Percentiles rank a stretch among this genome's conserved stretches.
phyloP scores from a whole-genome alignment of 2,888 invertebrate genomes.

The Onchidella celtica region DNA sequence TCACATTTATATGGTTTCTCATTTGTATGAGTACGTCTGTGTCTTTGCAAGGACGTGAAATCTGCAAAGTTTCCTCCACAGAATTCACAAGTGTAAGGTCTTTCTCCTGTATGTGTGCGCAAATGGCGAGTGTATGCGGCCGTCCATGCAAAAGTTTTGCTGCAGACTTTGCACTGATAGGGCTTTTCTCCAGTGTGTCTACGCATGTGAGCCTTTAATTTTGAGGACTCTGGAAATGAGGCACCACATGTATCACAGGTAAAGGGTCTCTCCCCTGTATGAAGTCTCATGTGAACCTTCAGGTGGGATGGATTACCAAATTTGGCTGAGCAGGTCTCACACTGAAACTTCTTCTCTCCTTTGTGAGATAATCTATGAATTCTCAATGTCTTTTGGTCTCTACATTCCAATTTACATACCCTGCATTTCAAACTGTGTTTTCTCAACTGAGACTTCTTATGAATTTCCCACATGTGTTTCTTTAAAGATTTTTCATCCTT shows the following conservation, averaged over 20 bases:
- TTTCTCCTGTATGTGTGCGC: constrained; percentile 51
- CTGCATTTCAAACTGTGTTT: constrained; percentile 9
- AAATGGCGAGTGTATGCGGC: constrained; percentile 48
- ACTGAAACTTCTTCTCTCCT: constrained; percentile 29
- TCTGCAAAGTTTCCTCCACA: constrained; percentile 49
- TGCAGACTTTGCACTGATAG: constrained; percentile 45
- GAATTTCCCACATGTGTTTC: background rate
- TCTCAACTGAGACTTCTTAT: constrained; percentile 1
- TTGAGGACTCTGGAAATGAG: constrained; percentile 47
- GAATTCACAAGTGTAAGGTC: constrained; percentile 50
- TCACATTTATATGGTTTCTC: constrained; percentile 49
- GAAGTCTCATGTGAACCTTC: constrained; percentile 48
- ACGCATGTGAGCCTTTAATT: constrained; percentile 37
- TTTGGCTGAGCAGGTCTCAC: constrained; percentile 23
- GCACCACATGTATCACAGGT: constrained; percentile 52
- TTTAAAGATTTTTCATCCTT: background rate
- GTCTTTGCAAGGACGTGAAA: constrained; percentile 48
- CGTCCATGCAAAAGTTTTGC: constrained; percentile 40
- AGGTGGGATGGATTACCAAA: constrained; percentile 44
- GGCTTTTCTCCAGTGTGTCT: constrained; percentile 50
- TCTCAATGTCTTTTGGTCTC: background rate
- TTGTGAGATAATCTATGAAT: constrained; percentile 16
- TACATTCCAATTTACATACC: constrained; percentile 14
- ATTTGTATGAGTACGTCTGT: constrained; percentile 46
- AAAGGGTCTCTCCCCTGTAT: constrained; percentile 52